Base-by-base conservation (phyloP, 2,797 vertebrate species). In the Crypturellus tataupa region DNA sequence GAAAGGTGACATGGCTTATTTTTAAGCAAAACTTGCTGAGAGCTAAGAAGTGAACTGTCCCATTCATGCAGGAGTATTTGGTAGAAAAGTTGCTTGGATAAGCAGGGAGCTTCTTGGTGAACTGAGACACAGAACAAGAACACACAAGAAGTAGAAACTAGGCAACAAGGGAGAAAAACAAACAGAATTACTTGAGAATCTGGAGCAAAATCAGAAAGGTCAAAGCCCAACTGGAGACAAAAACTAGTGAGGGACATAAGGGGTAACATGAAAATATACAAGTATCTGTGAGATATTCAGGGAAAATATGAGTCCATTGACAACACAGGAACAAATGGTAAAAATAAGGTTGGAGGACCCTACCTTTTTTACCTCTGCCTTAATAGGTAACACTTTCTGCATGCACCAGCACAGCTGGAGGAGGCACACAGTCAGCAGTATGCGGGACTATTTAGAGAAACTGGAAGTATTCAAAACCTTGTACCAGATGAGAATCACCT, bases 191-290 rank as follows among this genome's bases (percentile, higher is more conserved):
- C 55, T 65, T 91, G 46, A 94, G 42, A 55, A 86, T 91, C 94
- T 96, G 88, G 88, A 93, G n/a, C 15, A 59, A 79, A 94, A 84
- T 85, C 80, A 92, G 90, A 87, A 87, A 85, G 49, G 87, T 37
- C 53, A 95, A 85, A 85, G 40, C 69, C 37, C 65, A 86, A 53
- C 59, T 91, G 80, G 40, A 60, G 37, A 65, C 78, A 58, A 85
- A 94, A 53, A 89, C 25, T 85, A 75, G 21, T 20, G 69, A 92
- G 40, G 51, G 92, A 63, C 63, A 51, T 76, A 72, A 86, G 29
- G 59, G 29, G 29, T 69, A 91, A 64, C 0, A 0, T 44, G 33
- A 86, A 71, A 91, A 91, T 84, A 84, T 88, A 40, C 21, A 72
- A 81, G 35, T 79, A 81, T 94, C 83, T 86, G 76, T 71, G 62